These are phyloP conservation scores for Gila orcuttii DNA, from an alignment of 2,113 vertebrate genomes.

Conservation along the genomic window DNA sequence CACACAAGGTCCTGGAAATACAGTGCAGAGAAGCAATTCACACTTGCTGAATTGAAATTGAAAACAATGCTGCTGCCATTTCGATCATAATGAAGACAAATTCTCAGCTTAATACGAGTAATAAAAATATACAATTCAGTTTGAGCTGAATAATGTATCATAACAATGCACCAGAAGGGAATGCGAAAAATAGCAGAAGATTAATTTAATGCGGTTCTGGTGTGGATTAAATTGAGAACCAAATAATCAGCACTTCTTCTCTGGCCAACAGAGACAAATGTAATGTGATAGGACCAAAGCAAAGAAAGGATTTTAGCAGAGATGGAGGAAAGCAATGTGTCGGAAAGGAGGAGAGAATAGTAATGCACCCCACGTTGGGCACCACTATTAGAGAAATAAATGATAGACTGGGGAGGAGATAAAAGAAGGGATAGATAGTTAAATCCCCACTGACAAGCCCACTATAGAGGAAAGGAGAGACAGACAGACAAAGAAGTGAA, in stretches of 20 bases:
- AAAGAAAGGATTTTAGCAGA: conserved; percentile 18
- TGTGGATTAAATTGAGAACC: conserved; percentile 2
- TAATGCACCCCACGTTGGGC: conserved; percentile 10
- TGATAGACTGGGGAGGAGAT: conserved; percentile 7
- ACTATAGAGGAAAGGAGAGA: conserved; percentile 15
- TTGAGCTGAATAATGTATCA: conserved; percentile 32
- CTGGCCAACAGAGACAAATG: conserved; percentile 14
- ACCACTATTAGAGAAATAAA: conserved; percentile 18
- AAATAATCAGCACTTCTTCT: conserved; percentile 31
- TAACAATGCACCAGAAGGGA: neutral
- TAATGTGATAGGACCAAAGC: conserved; percentile 20
- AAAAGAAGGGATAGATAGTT: conserved; percentile 7
- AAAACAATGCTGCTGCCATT: conserved; percentile 23
- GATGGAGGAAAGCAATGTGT: neutral
- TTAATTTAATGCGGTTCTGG: conserved; percentile 25
- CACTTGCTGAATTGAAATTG: conserved; percentile 1
- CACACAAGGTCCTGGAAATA: neutral
- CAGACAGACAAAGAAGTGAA: neutral
- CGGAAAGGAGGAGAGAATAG: conserved; percentile 52
- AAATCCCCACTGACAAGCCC: neutral
- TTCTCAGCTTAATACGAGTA: conserved; percentile 7
- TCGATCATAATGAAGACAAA: conserved; percentile 45
- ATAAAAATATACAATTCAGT: conserved; percentile 13
- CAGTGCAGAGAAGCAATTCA: neutral
- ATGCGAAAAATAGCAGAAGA: neutral